Evolutionary conservation across 1,140 invertebrate species (phyloP).

Genomic region (Chrysopa pallens): DNA sequence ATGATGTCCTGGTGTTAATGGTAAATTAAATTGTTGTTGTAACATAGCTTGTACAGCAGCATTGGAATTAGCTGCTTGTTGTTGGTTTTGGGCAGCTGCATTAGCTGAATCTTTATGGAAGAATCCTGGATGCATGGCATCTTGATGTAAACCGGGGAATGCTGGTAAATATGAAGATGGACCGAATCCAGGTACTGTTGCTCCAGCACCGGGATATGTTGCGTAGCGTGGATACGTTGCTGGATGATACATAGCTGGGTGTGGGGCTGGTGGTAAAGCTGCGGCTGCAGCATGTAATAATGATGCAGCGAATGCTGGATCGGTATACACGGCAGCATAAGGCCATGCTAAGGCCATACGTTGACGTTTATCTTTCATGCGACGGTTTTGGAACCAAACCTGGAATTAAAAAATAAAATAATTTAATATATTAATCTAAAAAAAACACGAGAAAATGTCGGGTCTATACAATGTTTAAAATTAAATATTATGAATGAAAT

Average conservation of each 20-base stretch:
- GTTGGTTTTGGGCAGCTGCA: not conserved
- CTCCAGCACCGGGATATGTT: constrained; percentile 22
- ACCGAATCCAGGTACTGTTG: constrained; percentile 12
- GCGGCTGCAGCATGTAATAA: constrained; percentile 74
- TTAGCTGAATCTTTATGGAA: not conserved
- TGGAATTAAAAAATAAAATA: constrained; percentile 27
- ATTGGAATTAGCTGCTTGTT: not conserved
- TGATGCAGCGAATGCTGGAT: constrained; percentile 81
- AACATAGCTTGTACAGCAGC: not conserved
- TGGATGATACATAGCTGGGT: constrained; percentile 25
- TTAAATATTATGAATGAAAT: too few relatives aligned
- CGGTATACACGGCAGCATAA: constrained; percentile 79
- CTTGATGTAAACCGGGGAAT: constrained; percentile 9
- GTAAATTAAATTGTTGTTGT: too few relatives aligned
- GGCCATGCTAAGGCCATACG: constrained; percentile 87
- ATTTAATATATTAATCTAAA: not conserved
- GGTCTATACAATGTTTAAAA: too few relatives aligned
- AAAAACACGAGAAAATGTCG: too few relatives aligned
- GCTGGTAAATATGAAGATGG: constrained; percentile 12
- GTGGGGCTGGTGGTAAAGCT: constrained; percentile 24
- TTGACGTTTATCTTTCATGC: constrained; percentile 98
- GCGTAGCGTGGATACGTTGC: constrained; percentile 22
- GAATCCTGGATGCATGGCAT: constrained; percentile 9
- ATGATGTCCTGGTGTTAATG: too few relatives aligned
- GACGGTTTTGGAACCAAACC: constrained; percentile 98